Conservation (phyloP, 2,113 vertebrate species). For the Empidonax traillii region DNA sequence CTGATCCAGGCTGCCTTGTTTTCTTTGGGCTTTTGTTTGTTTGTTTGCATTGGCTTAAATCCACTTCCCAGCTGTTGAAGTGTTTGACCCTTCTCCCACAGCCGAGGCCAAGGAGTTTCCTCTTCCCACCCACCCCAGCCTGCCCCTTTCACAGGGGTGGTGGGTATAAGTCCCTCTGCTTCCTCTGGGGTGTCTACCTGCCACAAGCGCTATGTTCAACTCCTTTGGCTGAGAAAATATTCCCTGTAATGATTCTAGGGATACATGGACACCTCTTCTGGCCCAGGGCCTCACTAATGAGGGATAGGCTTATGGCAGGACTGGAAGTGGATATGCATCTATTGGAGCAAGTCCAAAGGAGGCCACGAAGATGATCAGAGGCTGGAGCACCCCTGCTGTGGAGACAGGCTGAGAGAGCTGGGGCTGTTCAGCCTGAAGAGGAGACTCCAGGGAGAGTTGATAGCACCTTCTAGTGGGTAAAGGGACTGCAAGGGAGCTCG, state of each 20-base stretch:
- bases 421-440: background rate
- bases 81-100: background rate
- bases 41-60: background rate
- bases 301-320: background rate
- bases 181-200: background rate
- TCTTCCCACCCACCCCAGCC: background rate
- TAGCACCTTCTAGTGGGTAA: background rate
- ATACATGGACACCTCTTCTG: accelerated
- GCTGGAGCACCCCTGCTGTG: background rate
- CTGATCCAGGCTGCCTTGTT: background rate
- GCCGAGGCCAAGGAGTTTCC: background rate
- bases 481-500: background rate
- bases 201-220: background rate
- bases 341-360: background rate
- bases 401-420: background rate
- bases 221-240: background rate
- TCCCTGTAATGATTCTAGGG: accelerated
- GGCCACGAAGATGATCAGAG: background rate
- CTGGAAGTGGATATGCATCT: background rate
- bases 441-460: background rate
- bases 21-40: background rate
- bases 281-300: background rate
- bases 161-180: background rate
- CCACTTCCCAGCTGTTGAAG: background rate
- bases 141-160: background rate